Percentiles rank a stretch among this genome's conserved stretches.
phyloP scores from a whole-genome alignment of 1,140 invertebrate genomes.

The Orius laevigatus region DNA sequence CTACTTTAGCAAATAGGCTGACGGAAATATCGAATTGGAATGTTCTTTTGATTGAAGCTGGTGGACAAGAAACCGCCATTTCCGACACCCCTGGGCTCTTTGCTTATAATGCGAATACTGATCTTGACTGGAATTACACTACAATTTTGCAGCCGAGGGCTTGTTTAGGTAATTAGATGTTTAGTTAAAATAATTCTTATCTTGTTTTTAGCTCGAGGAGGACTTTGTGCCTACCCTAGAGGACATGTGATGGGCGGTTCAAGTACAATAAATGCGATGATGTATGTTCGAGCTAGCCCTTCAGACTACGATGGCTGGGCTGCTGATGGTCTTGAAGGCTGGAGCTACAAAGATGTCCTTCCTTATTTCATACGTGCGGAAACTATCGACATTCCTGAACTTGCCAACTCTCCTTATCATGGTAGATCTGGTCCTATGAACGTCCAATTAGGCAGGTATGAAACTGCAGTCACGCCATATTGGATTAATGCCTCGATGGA shows the following conservation, averaged over 20 bases:
- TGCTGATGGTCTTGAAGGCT: conserved; percentile 26
- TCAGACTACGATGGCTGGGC: conserved; percentile 41
- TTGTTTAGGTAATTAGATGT: conserved; percentile 5
- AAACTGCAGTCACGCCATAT: background rate
- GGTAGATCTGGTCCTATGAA: background rate
- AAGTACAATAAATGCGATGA: conserved; percentile 44
- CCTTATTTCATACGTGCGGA: conserved; percentile 28
- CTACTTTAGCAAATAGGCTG: conserved; percentile 68
- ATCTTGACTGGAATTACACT: conserved; percentile 39
- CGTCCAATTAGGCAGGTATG: conserved; percentile 1
- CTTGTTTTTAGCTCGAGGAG: conserved; percentile 31
- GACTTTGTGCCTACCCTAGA: conserved; percentile 37
- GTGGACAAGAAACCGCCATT: conserved; percentile 51
- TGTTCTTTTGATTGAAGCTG: conserved; percentile 57
- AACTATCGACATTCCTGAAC: background rate
- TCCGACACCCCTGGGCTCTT: conserved; percentile 47
- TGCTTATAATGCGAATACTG: conserved; percentile 33
- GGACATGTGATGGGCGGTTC: conserved; percentile 43
- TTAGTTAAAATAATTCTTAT: too few species aligned
- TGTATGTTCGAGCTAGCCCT: conserved; percentile 40
- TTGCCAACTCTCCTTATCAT: conserved; percentile 3
- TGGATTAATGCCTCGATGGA: background rate
- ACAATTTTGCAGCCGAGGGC: conserved; percentile 22
- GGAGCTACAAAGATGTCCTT: conserved; percentile 35
- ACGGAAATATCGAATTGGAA: conserved; percentile 64